Evolutionary conservation across 2,113 vertebrate genomes (phyloP), one percentile per base, ranked within the genome.

Genomic region (Sardina pilchardus): DNA sequence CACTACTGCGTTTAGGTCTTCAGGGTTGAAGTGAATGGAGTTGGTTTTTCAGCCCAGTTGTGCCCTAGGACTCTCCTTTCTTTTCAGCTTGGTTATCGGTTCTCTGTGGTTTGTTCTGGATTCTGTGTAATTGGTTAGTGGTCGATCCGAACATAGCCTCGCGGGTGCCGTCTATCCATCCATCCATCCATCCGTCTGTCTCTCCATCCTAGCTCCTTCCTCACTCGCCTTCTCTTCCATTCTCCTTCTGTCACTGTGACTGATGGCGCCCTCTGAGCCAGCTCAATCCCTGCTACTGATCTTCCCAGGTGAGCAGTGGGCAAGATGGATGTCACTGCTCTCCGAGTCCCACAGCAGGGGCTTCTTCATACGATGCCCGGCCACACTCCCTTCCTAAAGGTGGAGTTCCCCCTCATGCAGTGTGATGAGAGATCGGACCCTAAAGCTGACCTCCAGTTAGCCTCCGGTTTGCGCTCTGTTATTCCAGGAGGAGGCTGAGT

Each of bases 181-280:
- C 16, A 53, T 19, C 17, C 6, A 50, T 50, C 48, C 48, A 50
- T n/a, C n/a, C n/a, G n/a, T n/a, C n/a, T n/a, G n/a, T n/a, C n/a
- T n/a, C n/a, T n/a, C n/a, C n/a, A n/a, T n/a, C 17, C 12, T 50
- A 16, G 48, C 21, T 24, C 0, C 21, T 59, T 59, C 50, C 21
- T 59, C 53, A 21, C 53, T 59, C 19, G 4, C 21, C 21, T 59
- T 21, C 4, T 59, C 53, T 59, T 24, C 53, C 19, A 16, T 59
- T 59, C 21, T 59, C 6, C 53, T 24, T 59, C 53, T 59, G 71
- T 39, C 85, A 24, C 81, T 84, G 71, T 88, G 87, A 81, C 21
- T 86, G 45, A 36, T 82, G 82, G 83, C 81, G 78, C 87, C 78
- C 50, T 85, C 81, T 83, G 87, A 86, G 89, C 85, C 83, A 82